Base-by-base conservation (phyloP, 2,888 invertebrate species). In the Athetis lepigone region DNA sequence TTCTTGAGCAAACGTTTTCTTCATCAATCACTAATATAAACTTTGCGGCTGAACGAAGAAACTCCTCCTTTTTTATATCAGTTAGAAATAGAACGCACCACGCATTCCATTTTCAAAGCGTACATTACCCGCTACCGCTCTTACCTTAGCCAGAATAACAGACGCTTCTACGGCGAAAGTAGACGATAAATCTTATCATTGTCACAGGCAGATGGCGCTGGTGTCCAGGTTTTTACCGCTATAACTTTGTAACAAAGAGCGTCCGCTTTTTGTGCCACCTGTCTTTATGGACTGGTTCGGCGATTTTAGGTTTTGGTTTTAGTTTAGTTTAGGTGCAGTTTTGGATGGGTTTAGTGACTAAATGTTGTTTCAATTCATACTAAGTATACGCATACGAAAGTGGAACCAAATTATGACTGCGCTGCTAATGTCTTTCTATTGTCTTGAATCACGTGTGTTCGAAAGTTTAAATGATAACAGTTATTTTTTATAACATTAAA, bases 171-270 rank as follows among this genome's bases (percentile, higher is more conserved):
- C 80, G 78, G 84, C 82, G 83, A 85, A 85, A 88, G 86, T 83
- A 87, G 85, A 85, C 87, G 73, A 92, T 93, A 93, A 93, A 92
- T 93, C 93, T 90, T 84, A 70, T 84, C 84, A 88, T 88, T 90
- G 92, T 92, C 92, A 85, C 85, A 86, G 84, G 73, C 93, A 93
- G 92, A 92, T 91, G 93, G 88, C 90, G 88, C 81, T 80, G 73
- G 79, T 85, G 91, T 89, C 87, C 89, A 90, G 87, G 90, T 92
- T 92, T 92, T 92, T 91, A 86, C 90, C 80, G 85, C 87, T 83
- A 88, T 88, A 91, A 90, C 90, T 90, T 85, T 85, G 84, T 86
- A 88, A 89, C 90, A 90, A 89, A 87, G 89, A 85, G 84, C 74
- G 73, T 63, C 68, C 67, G 79, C 80, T 88, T 88, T 88, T 87